A percentile compares a stretch with the other conserved stretches of the same genome.
Evolutionary conservation across 2,888 invertebrate species (phyloP).

Genomic region (Tinea trinotella): DNA sequence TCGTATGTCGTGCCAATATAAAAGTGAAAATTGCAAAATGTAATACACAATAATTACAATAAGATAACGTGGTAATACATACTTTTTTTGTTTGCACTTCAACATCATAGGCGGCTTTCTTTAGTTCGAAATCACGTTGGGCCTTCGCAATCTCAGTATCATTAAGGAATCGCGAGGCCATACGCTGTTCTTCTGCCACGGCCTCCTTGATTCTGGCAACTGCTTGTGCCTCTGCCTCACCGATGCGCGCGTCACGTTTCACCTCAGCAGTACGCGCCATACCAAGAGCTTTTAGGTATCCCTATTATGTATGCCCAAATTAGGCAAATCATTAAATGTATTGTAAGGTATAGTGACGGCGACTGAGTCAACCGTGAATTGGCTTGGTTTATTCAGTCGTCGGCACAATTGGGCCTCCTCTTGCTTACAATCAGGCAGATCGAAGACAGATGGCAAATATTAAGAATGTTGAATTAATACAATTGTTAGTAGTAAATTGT

Average conservation of each 20-base stretch:
- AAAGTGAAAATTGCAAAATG: too few species aligned
- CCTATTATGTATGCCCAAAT: slow-evolving; percentile 58
- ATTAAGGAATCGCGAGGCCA: slow-evolving; percentile 94
- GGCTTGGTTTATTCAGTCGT: too few species aligned
- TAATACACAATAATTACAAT: too few species aligned
- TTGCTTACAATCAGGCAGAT: too few species aligned
- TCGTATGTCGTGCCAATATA: too few species aligned
- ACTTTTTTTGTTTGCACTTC: slow-evolving; percentile 95
- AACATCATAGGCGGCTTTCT: slow-evolving; percentile 96
- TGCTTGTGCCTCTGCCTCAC: slow-evolving; percentile 95
- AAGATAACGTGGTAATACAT: slow-evolving; percentile 23
- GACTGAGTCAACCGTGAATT: too few species aligned
- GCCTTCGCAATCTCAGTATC: slow-evolving; percentile 98
- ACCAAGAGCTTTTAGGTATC: slow-evolving; percentile 93
- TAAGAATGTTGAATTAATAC: too few species aligned
- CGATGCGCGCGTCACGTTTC: slow-evolving; percentile 95
- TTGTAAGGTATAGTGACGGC: too few species aligned
- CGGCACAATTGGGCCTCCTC: too few species aligned
- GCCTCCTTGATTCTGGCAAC: slow-evolving; percentile 96
- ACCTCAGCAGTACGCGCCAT: slow-evolving; percentile 96
- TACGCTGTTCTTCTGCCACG: slow-evolving; percentile 95
- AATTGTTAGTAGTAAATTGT: too few species aligned
- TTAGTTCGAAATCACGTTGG: slow-evolving; percentile 95
- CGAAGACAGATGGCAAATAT: too few species aligned
- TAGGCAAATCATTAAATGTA: too few species aligned